These are phyloP conservation scores for Margarornis squamiger DNA, from an alignment of 2,797 vertebrate genomes.

Conservation along the genomic window DNA sequence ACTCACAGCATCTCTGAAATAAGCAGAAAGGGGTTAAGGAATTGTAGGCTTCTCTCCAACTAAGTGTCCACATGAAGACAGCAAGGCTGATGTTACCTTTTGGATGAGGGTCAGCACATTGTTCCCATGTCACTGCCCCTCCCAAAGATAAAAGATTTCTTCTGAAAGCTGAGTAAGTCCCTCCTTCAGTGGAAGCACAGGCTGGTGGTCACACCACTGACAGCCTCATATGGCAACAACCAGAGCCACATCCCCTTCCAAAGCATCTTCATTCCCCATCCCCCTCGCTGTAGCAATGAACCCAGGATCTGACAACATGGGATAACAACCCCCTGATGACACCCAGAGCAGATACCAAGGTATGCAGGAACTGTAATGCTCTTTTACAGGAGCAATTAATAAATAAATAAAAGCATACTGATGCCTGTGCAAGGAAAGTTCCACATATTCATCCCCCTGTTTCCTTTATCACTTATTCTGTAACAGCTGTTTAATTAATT, in stretches of 20 bases:
- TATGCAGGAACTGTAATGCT: background rate
- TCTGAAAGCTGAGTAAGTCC: background rate
- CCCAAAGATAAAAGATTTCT: background rate
- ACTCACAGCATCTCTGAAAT: background rate
- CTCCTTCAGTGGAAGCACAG: background rate
- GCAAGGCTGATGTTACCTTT: background rate
- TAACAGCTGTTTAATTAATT: constrained; percentile 79
- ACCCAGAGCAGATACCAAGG: background rate
- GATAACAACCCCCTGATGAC: background rate
- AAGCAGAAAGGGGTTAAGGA: background rate
- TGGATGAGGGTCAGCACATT: background rate
- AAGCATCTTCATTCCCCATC: background rate
- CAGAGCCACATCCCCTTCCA: background rate
- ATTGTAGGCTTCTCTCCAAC: background rate
- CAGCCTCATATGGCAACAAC: background rate
- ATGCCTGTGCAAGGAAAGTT: constrained; percentile 56
- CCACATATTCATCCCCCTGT: constrained; percentile 42
- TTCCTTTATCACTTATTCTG: constrained; percentile 75
- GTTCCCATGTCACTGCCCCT: background rate
- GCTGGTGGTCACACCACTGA: background rate
- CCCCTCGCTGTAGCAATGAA: background rate
- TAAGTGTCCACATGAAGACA: background rate
- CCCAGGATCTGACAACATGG: background rate
- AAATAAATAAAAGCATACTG: constrained; percentile 35
- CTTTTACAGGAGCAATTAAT: background rate